phyloP scores from a whole-genome alignment of 2,888 invertebrate genomes.

The Ethmia dodecea region DNA sequence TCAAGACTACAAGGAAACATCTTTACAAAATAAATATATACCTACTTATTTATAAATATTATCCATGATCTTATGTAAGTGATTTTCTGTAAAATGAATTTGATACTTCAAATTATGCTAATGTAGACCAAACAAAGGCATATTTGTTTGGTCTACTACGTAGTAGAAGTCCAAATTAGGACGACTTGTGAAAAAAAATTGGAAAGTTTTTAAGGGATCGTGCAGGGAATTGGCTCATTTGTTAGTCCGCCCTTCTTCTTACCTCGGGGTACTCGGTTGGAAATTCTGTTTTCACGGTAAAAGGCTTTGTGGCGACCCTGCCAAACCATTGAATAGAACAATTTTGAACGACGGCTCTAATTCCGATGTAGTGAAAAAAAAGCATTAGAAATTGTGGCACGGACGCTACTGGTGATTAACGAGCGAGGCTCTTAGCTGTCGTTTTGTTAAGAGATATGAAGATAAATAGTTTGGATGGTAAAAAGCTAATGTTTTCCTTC shows the following conservation, averaged over 20 bases:
- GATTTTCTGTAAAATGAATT: too few species aligned
- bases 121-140: too few species aligned
- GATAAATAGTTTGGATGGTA: constrained; percentile 39
- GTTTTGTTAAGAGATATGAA: constrained; percentile 40
- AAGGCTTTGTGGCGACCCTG: constrained; percentile 12
- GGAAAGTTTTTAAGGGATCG: constrained; percentile 29
- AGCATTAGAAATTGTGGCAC: background rate
- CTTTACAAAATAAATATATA: too few species aligned
- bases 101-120: constrained; percentile 5
- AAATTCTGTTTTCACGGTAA: constrained; percentile 27
- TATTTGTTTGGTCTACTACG: constrained; percentile 6
- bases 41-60: too few species aligned
- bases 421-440: constrained; percentile 25
- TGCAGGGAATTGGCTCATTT: constrained; percentile 40
- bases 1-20: too few species aligned
- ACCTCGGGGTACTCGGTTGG: constrained; percentile 18
- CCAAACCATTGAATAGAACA: constrained; percentile 7
- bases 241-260: constrained; percentile 34
- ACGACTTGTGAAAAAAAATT: constrained; percentile 20
- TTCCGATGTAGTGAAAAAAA: too few species aligned
- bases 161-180: constrained; percentile 18
- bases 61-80: too few species aligned
- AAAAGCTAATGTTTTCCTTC: constrained; percentile 21
- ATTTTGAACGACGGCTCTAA: too few species aligned
- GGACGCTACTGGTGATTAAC: constrained; percentile 41